Evolutionary conservation across 2,888 invertebrate genomes (phyloP).

Genomic region (Meta bourneti): DNA sequence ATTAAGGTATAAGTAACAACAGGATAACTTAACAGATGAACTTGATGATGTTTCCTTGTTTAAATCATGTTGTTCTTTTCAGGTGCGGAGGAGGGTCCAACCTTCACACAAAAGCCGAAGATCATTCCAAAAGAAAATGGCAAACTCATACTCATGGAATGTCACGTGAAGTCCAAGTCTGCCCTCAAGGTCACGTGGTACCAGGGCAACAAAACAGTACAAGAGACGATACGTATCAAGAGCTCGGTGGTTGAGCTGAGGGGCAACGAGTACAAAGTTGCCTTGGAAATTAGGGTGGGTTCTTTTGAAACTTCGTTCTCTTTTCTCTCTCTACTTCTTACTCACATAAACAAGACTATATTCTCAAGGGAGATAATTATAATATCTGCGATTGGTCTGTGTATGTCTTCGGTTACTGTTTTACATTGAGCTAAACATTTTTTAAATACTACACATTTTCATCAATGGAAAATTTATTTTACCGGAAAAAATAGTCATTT

Average conservation of each 20-base stretch:
- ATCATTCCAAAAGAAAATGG: slow-evolving; percentile 99
- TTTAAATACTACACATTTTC: too few species aligned
- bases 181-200: slow-evolving; percentile 97
- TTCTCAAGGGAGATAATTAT: too few species aligned
- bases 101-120: slow-evolving; percentile 98
- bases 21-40: too few species aligned
- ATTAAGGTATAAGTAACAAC: too few species aligned
- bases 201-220: slow-evolving; percentile 91
- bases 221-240: slow-evolving; percentile 82
- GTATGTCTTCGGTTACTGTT: too few species aligned
- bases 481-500: too few species aligned
- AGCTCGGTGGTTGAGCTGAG: slow-evolving; percentile 76
- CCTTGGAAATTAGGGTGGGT: slow-evolving; percentile 78
- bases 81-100: slow-evolving; percentile 86
- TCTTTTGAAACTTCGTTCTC: neutral
- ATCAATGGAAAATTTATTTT: too few species aligned
- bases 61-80: neutral
- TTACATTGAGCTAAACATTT: too few species aligned
- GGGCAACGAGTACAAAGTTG: slow-evolving; percentile 77
- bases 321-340: neutral
- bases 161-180: slow-evolving; percentile 93
- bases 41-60: too few species aligned
- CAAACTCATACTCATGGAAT: slow-evolving; percentile 97
- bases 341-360: neutral
- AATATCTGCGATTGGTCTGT: too few species aligned